These are phyloP conservation scores for Microtus montanus DNA, from an alignment of 2,113 vertebrate species.

Conservation along the genomic window DNA sequence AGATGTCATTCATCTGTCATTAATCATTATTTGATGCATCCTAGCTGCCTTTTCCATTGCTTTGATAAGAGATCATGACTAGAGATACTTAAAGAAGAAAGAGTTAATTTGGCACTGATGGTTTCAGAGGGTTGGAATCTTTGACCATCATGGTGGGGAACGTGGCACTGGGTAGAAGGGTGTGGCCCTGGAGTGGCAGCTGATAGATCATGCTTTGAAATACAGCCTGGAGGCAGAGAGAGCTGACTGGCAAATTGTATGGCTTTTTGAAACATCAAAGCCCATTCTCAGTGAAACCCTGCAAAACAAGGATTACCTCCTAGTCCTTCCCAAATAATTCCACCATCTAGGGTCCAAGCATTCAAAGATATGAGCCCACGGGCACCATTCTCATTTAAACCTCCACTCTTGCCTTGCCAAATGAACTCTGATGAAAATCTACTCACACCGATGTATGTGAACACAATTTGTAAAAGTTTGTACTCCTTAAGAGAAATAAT, in stretches of 20 bases:
- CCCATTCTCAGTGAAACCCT: neutral
- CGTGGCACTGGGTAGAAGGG: too few relatives aligned
- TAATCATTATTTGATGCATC: neutral
- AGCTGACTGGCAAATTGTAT: neutral
- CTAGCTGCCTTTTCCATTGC: neutral
- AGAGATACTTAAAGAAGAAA: neutral
- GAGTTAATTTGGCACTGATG: neutral
- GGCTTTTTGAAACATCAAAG: neutral
- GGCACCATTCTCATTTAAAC: neutral
- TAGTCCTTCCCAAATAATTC: neutral
- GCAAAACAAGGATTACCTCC: neutral
- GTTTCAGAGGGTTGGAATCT: neutral
- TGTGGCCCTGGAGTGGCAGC: too few relatives aligned
- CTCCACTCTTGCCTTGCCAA: neutral
- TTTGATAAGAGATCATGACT: neutral
- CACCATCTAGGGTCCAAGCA: neutral
- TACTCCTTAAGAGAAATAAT: constrained; percentile 2
- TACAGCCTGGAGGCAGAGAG: neutral
- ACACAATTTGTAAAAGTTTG: constrained; percentile 4
- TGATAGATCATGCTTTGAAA: neutral
- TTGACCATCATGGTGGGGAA: neutral
- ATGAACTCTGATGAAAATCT: constrained; percentile 10
- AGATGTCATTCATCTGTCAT: neutral
- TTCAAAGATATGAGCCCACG: neutral
- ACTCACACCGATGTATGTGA: neutral